Conservation (phyloP, 2,888 invertebrate species). For the Heliconius cydno region DNA sequence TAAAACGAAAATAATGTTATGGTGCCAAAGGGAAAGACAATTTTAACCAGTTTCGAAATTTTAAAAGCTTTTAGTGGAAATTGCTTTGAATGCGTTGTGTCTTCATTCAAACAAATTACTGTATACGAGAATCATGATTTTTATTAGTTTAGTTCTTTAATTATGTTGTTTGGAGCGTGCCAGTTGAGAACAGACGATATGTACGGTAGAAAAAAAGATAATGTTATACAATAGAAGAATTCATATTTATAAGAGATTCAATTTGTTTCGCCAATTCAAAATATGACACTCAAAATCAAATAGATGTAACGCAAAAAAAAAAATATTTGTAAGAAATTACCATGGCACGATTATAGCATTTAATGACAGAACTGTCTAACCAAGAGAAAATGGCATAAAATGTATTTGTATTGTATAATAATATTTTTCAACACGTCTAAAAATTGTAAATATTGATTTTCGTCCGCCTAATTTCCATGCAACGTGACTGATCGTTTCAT, state of each 20-base stretch:
- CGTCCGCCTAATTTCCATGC: neutral
- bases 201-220: too few species aligned
- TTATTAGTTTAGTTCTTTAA: too few species aligned
- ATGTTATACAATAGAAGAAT: too few species aligned
- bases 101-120: neutral
- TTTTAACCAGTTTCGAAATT: neutral
- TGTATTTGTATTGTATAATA: neutral
- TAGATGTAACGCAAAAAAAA: too few species aligned
- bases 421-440: neutral
- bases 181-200: too few species aligned
- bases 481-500: constrained; percentile 8
- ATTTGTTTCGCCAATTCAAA: too few species aligned
- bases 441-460: neutral
- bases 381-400: neutral
- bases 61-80: neutral
- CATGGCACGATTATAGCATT: neutral
- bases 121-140: too few species aligned
- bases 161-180: too few species aligned
- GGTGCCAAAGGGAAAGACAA: neutral
- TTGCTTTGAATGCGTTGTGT: neutral
- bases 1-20: neutral
- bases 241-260: too few species aligned
- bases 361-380: neutral
- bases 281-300: too few species aligned
- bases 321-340: too few species aligned